phyloP scores from a whole-genome alignment of 2,888 invertebrate genomes.

The Scaptomyza tumidula region DNA sequence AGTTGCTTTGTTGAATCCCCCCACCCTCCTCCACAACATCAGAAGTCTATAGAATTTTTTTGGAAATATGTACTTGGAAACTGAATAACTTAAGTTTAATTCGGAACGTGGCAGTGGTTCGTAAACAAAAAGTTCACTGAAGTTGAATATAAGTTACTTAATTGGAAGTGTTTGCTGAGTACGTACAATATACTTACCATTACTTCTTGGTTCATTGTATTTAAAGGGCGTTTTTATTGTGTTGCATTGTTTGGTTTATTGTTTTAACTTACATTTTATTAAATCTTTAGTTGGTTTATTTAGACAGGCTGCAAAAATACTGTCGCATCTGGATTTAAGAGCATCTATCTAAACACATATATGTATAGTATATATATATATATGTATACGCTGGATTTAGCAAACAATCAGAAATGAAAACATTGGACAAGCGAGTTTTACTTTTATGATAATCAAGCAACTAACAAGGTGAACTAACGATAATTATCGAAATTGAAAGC shows the following conservation, averaged over 20 bases:
- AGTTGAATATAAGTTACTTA: conserved; percentile 14
- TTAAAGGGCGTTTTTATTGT: background rate
- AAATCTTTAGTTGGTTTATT: no score
- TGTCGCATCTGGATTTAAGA: no score
- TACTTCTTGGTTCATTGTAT: background rate
- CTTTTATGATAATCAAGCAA: conserved; percentile 29
- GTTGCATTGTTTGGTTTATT: no score
- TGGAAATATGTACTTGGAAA: conserved; percentile 13
- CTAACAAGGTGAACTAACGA: conserved; percentile 49
- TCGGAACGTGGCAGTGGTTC: conserved; percentile 3
- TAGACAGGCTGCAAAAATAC: no score
- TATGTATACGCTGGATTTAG: no score
- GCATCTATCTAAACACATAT: no score
- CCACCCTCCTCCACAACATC: background rate
- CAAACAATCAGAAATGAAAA: background rate
- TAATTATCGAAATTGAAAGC: conserved; percentile 71
- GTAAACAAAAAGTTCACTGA: background rate
- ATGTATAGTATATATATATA: no score
- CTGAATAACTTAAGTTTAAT: background rate
- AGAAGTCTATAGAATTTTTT: conserved; percentile 22
- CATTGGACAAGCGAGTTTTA: conserved; percentile 1
- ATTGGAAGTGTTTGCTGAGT: conserved; percentile 19
- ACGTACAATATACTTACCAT: background rate
- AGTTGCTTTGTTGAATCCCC: no score
- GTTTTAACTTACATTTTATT: background rate